phyloP scores from a whole-genome alignment of 2,797 vertebrate genomes.

The Leuciscus waleckii region DNA sequence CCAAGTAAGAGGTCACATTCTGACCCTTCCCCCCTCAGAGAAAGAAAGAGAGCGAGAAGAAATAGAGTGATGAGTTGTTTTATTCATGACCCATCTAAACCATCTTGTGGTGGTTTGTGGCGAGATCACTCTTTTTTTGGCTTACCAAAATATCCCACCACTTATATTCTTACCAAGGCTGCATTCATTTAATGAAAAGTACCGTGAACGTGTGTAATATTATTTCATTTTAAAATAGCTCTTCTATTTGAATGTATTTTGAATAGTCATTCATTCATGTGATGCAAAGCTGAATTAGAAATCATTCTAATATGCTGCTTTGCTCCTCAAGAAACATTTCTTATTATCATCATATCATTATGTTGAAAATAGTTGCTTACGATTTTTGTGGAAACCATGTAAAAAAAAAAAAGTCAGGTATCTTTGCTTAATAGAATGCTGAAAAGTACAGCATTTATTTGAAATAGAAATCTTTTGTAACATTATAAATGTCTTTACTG shows the following conservation, averaged over 20 bases:
- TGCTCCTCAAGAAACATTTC: not conserved
- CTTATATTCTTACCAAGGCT: not conserved
- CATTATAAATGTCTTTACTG: not conserved
- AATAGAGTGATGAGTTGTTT: conserved; percentile 46
- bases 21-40: conserved; percentile 42
- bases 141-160: not conserved
- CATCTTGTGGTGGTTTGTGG: conserved; percentile 9
- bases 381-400: not conserved
- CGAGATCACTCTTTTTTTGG: not conserved
- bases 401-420: too few species aligned
- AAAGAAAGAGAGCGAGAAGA: not conserved
- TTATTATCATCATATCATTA: not conserved
- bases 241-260: not conserved
- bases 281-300: not conserved
- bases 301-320: not conserved
- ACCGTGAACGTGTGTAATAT: not conserved
- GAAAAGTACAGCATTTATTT: not conserved
- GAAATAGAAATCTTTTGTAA: not conserved
- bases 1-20: conserved; percentile 69
- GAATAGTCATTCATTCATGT: not conserved
- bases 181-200: not conserved
- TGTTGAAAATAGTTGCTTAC: not conserved
- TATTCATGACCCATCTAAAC: conserved; percentile 13
- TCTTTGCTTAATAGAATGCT: not conserved
- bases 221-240: not conserved